phyloP scores from a whole-genome alignment of 2,797 vertebrate species.

The Poeciliopsis paucimaculata region DNA sequence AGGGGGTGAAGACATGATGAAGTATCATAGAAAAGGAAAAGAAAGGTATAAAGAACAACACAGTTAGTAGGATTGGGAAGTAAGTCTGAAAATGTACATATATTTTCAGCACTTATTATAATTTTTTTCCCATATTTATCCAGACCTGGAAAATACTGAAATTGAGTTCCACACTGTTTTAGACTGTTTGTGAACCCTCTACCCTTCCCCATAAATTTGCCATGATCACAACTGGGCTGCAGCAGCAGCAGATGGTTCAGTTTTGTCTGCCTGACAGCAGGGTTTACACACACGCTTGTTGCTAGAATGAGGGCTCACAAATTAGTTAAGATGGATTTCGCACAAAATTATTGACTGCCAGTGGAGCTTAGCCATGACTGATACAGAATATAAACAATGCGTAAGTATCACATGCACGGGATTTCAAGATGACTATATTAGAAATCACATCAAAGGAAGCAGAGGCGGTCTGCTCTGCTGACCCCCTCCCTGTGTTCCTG shows the following conservation, averaged over 20 bases:
- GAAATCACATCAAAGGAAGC: slow-evolving; percentile 54
- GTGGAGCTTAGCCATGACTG: slow-evolving; percentile 41
- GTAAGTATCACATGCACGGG: slow-evolving; percentile 21
- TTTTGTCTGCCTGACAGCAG: slow-evolving; percentile 67
- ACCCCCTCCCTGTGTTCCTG: slow-evolving; percentile 36
- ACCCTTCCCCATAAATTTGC: slow-evolving; percentile 47
- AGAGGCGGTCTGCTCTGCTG: slow-evolving; percentile 23
- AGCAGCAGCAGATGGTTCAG: slow-evolving; percentile 78
- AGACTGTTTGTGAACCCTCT: not conserved
- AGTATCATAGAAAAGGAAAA: not conserved
- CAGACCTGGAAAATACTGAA: slow-evolving; percentile 1
- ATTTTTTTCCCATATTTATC: not conserved
- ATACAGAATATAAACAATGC: slow-evolving; percentile 50
- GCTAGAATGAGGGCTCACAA: slow-evolving; percentile 65
- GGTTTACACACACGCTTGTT: slow-evolving; percentile 45
- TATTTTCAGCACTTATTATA: not conserved
- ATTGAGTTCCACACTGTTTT: not conserved
- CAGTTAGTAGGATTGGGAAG: not conserved
- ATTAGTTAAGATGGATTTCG: slow-evolving; percentile 68
- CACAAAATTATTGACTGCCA: slow-evolving; percentile 43
- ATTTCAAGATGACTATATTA: slow-evolving; percentile 53
- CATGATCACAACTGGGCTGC: slow-evolving; percentile 57
- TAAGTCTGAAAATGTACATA: not conserved
- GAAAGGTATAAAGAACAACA: not conserved
- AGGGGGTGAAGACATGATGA: not conserved